Base-by-base conservation (phyloP, 2,888 invertebrate species). In the Euclidia mi region DNA sequence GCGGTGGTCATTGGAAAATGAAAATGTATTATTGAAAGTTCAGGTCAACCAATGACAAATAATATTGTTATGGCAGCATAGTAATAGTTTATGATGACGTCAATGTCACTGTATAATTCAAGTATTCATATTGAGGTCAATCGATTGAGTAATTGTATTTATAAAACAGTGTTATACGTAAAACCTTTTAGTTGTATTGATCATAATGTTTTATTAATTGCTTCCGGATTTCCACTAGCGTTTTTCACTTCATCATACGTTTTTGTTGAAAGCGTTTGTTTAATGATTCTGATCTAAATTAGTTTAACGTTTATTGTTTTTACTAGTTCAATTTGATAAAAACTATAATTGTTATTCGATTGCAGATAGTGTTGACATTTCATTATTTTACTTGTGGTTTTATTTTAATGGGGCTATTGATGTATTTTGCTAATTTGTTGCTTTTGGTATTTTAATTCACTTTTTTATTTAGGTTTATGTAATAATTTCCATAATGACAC, bases 181-280 rank as follows among this genome's bases (percentile, higher is more conserved):
- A 44, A 48, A 14, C 31, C 35, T 56, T 70, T 53, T 25, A 56
- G 12, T 29, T 41, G 34, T 49, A 53, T 61, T 48, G 44, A 31
- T 47, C 34, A 6, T 62, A 67, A 68, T 56, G 68, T 25, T 62
- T 55, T 68, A 67, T 35, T 67, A 57, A 68, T 71, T 62, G 63
- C 58, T 68, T 55, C 17, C 11, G 20, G 35, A 1, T 49, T 51
- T 37, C 11, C 18, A 15, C 12, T 50, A 47, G 20, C 44, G 43
- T 49, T 48, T 47, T 47, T 60, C 32, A 53, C 52, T 47, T 12
- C 14, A 17, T 29, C 42, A 25, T 38, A 14, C 29, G 15, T 3
- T 17, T 42, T 42, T 25, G 7, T 9, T 9, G n/a, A 17, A n/a
- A 12, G 2, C 14, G 10, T 14, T 12, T 7, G 4, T n/a, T 20